Percentiles rank a stretch among this genome's conserved stretches.
phyloP scores from a whole-genome alignment of 2,888 invertebrate species.

The Allacma fusca region DNA sequence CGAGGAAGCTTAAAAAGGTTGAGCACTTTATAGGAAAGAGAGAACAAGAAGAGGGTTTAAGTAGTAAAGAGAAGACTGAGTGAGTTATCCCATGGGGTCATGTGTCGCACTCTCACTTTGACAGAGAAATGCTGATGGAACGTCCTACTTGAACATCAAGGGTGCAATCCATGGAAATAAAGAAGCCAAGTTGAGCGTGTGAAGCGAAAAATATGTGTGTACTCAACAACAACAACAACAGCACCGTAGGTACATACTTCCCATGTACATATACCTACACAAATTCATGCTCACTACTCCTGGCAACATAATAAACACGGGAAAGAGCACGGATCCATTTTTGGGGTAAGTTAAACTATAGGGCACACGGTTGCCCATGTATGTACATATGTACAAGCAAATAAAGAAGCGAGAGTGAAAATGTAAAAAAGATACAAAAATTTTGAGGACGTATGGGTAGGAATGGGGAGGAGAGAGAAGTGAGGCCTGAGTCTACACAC shows the following conservation, averaged over 20 bases:
- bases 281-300: background rate
- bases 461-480: too few relatives aligned
- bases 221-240: conserved; percentile 30
- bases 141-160: conserved; percentile 41
- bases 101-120: conserved; percentile 42
- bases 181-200: conserved; percentile 42
- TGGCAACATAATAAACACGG: too few relatives aligned
- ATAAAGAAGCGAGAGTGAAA: too few relatives aligned
- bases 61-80: conserved; percentile 12
- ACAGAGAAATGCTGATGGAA: conserved; percentile 46
- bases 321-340: too few relatives aligned
- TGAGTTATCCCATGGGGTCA: conserved; percentile 43
- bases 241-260: background rate
- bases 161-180: conserved; percentile 42
- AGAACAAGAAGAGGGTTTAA: conserved; percentile 25
- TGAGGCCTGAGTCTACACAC: too few relatives aligned
- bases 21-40: background rate
- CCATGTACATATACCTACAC: background rate
- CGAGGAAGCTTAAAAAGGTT: conserved; percentile 6
- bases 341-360: too few relatives aligned
- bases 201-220: conserved; percentile 41
- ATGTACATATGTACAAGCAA: too few relatives aligned
- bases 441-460: too few relatives aligned
- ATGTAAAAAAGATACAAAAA: too few relatives aligned
- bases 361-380: too few relatives aligned